These are phyloP conservation scores for Danio aesculapii DNA, from an alignment of 2,797 vertebrate species.

Conservation along the genomic window DNA sequence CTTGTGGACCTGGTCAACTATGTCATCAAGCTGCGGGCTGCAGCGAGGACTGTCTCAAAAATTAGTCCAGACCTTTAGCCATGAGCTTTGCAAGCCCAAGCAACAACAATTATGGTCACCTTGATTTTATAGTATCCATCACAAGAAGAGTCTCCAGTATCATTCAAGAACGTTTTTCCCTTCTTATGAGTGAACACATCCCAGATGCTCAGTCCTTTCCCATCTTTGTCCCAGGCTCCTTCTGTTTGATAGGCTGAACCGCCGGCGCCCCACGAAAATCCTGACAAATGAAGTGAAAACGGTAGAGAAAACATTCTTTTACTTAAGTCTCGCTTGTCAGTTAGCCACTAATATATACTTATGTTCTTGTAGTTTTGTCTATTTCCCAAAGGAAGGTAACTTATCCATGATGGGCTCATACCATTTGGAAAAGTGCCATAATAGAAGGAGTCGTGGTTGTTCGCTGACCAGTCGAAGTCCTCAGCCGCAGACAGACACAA, in stretches of 20 bases:
- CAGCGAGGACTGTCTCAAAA: no score
- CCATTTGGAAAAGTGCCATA: constrained; percentile 93
- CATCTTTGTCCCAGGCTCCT: constrained; percentile 94
- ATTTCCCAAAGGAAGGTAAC: neutral
- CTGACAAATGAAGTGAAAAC: constrained; percentile 66
- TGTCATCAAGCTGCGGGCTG: no score
- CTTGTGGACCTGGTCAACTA: no score
- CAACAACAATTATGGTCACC: constrained; percentile 71
- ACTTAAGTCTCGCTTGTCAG: neutral
- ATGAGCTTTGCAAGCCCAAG: neutral
- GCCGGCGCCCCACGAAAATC: constrained; percentile 94
- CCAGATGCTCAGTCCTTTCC: constrained; percentile 96
- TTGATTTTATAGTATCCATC: constrained; percentile 90
- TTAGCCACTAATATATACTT: neutral
- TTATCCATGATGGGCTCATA: constrained; percentile 64
- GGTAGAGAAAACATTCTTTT: neutral
- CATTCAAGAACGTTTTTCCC: constrained; percentile 82
- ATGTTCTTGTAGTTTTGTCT: neutral
- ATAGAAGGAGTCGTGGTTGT: constrained; percentile 89
- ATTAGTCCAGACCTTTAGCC: no score
- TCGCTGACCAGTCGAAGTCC: constrained; percentile 88
- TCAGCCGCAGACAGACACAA: constrained; percentile 78
- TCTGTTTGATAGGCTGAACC: constrained; percentile 96
- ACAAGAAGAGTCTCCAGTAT: constrained; percentile 88
- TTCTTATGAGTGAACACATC: constrained; percentile 89